Evolutionary conservation across 2,113 vertebrate species (phyloP), one percentile per base, ranked within the genome.

Genomic region (Megaceryle torquata): DNA sequence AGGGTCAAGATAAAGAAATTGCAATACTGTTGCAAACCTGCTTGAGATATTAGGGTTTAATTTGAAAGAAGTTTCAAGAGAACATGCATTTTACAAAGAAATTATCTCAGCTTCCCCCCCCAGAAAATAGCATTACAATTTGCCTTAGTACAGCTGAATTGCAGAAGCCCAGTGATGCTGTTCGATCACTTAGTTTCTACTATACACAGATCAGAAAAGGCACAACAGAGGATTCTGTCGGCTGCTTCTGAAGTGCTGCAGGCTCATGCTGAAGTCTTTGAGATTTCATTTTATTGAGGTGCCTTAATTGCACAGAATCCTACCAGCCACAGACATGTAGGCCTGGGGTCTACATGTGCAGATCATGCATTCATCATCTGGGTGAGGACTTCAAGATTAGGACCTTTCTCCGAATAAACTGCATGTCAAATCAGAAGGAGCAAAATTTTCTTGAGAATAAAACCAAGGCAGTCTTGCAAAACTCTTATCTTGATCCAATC

Each of bases 401-500:
- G 18, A 13, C 33, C 35, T 81, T 29, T 48, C 25, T 91, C 28
- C 76, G 39, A 79, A 61, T 39, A 78, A 87, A 41, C 21, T 50
- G 25, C 15, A 15, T 51, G 56, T 67, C 81, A 93, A 60, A 79
- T 76, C 69, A 82, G 2, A 74, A 69, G 41, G 13, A 92, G 48
- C 13, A 86, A 50, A 70, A 7, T 57, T 69, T 71, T 68, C 6
- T 41, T 17, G 21, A 68, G 54, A 84, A 82, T 56, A 93, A 79
- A 82, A 74, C 31, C 70, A 69, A 72, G 46, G 31, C 57, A 85
- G 63, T 11, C 74, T 65, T 89, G 77, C 11, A 91, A 94, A 93
- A 82, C 50, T 50, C 77, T 82, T 88, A 54, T 84, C 88, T 91
- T 39, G 76, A 64, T 92, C 86, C 83, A 76, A 89, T 93, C 92